These are phyloP conservation scores for Aricia agestis DNA, from an alignment of 1,140 invertebrate genomes.

Conservation along the genomic window DNA sequence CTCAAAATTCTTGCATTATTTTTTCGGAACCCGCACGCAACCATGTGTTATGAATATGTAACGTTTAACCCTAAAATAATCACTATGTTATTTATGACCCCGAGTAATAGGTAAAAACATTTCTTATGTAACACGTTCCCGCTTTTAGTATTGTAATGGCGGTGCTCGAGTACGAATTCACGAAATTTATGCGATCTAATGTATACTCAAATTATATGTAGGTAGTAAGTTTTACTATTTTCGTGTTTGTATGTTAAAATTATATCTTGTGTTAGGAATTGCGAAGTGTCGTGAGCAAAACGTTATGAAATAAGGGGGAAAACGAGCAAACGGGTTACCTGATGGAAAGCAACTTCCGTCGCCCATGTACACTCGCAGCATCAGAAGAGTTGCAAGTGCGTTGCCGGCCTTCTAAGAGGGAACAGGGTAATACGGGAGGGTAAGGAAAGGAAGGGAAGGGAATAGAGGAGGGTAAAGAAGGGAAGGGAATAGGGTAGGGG, in stretches of 20 bases:
- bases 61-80: background rate
- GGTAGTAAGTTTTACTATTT: background rate
- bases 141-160: slow-evolving; percentile 7
- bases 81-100: background rate
- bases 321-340: too few relatives aligned
- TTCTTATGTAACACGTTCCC: slow-evolving; percentile 8
- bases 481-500: too few relatives aligned
- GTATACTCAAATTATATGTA: background rate
- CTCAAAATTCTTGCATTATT: background rate
- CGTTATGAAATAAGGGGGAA: too few relatives aligned
- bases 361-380: too few relatives aligned
- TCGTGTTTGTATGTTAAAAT: background rate
- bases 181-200: background rate
- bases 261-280: too few relatives aligned
- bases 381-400: too few relatives aligned
- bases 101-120: background rate
- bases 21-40: background rate
- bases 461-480: too few relatives aligned
- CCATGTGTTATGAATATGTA: background rate
- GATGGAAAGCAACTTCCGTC: too few relatives aligned
- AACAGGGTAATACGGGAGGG: too few relatives aligned
- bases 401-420: too few relatives aligned
- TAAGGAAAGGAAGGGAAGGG: too few relatives aligned
- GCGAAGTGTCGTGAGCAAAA: too few relatives aligned
- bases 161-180: background rate